phyloP scores from a whole-genome alignment of 2,888 invertebrate genomes.

The Flabesymbios commensalis region DNA sequence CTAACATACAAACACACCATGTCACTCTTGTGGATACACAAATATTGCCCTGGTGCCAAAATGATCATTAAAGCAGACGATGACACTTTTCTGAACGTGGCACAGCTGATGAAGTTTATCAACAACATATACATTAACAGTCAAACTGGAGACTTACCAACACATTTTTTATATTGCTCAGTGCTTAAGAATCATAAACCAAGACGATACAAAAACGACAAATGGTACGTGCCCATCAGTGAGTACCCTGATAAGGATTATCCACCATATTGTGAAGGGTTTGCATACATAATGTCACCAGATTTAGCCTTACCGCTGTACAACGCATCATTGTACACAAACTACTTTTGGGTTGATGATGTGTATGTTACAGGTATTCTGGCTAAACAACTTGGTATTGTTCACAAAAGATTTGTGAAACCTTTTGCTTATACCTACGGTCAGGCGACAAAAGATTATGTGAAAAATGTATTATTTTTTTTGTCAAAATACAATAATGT shows the following conservation, averaged over 20 bases:
- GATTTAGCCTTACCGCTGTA: constrained; percentile 33
- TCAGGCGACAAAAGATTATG: too few species aligned
- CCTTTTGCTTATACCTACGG: constrained; percentile 15
- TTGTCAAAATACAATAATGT: too few species aligned
- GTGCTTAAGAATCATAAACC: constrained; percentile 32
- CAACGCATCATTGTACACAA: constrained; percentile 28
- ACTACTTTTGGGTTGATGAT: constrained; percentile 47
- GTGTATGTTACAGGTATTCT: constrained; percentile 47
- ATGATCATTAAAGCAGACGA: constrained; percentile 56
- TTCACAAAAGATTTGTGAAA: constrained; percentile 6
- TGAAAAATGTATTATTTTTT: too few species aligned
- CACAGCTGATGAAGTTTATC: constrained; percentile 65
- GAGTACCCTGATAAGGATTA: constrained; percentile 32
- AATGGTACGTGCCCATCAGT: constrained; percentile 38
- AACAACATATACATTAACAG: too few species aligned
- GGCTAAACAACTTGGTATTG: constrained; percentile 29
- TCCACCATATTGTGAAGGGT: constrained; percentile 46
- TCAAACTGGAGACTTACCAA: too few species aligned
- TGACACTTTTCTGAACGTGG: constrained; percentile 57
- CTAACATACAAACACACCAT: constrained; percentile 56
- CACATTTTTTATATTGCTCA: constrained; percentile 40
- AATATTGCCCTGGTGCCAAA: constrained; percentile 48
- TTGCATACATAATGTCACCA: constrained; percentile 38
- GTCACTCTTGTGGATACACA: constrained; percentile 45
- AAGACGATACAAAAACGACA: constrained; percentile 29